Evolutionary conservation across 2,113 vertebrate species (phyloP).

Genomic region (Spheniscus mendiculus): DNA sequence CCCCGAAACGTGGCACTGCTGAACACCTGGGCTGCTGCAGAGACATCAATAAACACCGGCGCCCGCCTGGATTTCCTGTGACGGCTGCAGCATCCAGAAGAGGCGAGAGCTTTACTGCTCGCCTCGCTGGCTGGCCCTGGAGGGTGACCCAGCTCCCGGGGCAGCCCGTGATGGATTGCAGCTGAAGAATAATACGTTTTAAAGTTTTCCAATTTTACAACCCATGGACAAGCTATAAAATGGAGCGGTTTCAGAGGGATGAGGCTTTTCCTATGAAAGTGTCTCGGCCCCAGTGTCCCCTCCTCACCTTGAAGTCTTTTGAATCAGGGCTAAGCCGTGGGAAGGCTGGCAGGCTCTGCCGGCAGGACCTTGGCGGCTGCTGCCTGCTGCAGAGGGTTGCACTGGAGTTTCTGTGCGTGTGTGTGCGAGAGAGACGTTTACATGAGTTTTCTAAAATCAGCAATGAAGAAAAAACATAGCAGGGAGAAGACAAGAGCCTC

Average conservation of each 20-base stretch:
- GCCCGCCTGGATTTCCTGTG: not conserved
- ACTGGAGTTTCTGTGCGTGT: not conserved
- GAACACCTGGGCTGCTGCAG: not conserved
- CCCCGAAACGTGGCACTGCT: not conserved
- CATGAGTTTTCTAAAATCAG: slow-evolving; percentile 16
- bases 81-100: not conserved
- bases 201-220: not conserved
- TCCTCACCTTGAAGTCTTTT: not conserved
- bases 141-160: not conserved
- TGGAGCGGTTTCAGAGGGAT: not conserved
- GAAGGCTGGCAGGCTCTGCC: not conserved
- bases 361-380: not conserved
- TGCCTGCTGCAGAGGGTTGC: not conserved
- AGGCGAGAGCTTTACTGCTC: not conserved
- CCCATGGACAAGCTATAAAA: not conserved
- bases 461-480: slow-evolving; percentile 17
- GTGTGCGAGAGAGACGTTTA: not conserved
- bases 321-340: not conserved
- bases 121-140: not conserved
- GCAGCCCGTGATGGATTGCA: not conserved
- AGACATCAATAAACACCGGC: not conserved
- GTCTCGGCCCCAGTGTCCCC: not conserved
- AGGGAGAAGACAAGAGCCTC: not conserved
- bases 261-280: not conserved
- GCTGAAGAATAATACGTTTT: not conserved